phyloP scores from a whole-genome alignment of 2,888 invertebrate genomes.

The Stegophylla sp. region DNA sequence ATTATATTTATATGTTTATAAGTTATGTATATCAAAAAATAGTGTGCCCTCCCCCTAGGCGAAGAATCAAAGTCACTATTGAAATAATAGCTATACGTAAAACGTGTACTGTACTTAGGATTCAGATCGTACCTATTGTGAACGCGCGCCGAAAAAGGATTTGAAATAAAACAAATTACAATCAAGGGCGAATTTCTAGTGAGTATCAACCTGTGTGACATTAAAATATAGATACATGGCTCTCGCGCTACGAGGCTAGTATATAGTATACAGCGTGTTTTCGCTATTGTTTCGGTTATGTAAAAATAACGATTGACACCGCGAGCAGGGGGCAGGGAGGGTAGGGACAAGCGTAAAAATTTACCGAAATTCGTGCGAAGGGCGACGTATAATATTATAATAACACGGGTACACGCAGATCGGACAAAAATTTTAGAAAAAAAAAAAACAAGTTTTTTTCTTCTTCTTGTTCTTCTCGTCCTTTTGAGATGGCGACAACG shows the following conservation, averaged over 20 bases:
- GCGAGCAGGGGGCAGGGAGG: neutral
- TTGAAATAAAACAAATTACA: neutral
- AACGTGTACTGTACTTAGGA: no score
- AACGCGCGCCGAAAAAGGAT: neutral
- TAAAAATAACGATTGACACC: neutral
- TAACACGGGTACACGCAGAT: no score
- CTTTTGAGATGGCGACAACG: constrained; percentile 1
- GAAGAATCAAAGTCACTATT: no score
- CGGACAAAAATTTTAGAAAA: neutral
- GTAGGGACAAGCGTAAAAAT: constrained; percentile 25
- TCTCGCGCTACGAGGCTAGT: neutral
- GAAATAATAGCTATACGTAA: no score
- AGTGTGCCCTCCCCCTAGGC: no score
- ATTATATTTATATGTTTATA: no score
- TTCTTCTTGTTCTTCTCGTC: neutral
- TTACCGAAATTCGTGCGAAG: constrained; percentile 38
- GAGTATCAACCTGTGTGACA: neutral
- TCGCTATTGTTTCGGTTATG: constrained; percentile 36
- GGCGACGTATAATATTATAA: neutral
- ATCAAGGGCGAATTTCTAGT: constrained; percentile 33
- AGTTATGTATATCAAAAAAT: no score
- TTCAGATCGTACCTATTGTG: no score
- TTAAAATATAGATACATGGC: neutral
- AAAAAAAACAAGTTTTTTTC: neutral
- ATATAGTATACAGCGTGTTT: constrained; percentile 7